Conservation (phyloP, 2,888 invertebrate genomes). For the Cosmia trapezina region DNA sequence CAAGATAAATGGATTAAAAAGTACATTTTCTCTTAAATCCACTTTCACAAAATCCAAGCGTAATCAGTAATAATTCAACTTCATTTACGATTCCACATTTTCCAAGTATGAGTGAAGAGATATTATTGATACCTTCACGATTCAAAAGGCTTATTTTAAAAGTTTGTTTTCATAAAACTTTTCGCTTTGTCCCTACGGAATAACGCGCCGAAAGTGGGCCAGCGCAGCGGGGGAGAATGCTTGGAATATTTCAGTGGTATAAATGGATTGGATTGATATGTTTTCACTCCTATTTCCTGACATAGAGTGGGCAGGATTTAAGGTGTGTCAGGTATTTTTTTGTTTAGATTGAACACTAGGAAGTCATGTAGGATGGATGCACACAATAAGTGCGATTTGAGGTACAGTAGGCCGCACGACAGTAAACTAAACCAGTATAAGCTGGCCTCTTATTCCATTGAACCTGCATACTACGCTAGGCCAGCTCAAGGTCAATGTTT, state of each 20-base stretch:
- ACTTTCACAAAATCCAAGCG: background rate
- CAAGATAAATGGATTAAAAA: background rate
- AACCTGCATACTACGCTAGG: background rate
- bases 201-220: conserved; percentile 38
- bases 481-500: background rate
- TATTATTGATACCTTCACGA: conserved; percentile 41
- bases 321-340: background rate
- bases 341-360: background rate
- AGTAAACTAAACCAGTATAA: background rate
- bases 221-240: conserved; percentile 5
- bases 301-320: background rate
- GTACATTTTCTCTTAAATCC: too few species aligned
- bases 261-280: conserved; percentile 53
- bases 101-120: conserved; percentile 11
- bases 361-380: background rate
- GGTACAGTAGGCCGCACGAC: background rate
- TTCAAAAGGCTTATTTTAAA: conserved; percentile 59
- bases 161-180: conserved; percentile 52
- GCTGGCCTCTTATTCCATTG: background rate
- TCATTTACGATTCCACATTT: conserved; percentile 15
- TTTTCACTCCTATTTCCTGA: conserved; percentile 13
- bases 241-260: conserved; percentile 40
- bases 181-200: conserved; percentile 45
- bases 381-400: background rate
- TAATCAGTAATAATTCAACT: conserved; percentile 9